These are phyloP conservation scores for Pollenia amentaria DNA, from an alignment of 2,888 invertebrate genomes.

Conservation along the genomic window DNA sequence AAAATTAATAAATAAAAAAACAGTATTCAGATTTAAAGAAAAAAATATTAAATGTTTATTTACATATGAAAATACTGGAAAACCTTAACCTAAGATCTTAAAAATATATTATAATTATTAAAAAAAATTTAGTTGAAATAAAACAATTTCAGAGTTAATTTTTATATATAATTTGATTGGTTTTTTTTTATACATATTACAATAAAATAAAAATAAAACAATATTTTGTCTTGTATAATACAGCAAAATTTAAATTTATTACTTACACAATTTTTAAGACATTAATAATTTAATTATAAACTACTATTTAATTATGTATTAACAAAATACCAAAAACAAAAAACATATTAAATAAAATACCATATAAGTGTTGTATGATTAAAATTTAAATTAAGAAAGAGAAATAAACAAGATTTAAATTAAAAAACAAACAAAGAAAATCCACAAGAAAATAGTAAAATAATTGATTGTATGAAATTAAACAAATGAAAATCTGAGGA, in stretches of 20 bases:
- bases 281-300: slow-evolving; percentile 70
- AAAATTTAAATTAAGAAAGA: slow-evolving; percentile 69
- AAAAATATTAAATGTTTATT: slow-evolving; percentile 67
- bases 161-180: slow-evolving; percentile 21
- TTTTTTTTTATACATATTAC: background rate
- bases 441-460: slow-evolving; percentile 76
- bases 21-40: slow-evolving; percentile 71
- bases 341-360: slow-evolving; percentile 62
- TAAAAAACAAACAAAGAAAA: slow-evolving; percentile 1
- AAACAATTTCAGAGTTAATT: slow-evolving; percentile 7
- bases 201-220: background rate
- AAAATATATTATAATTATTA: slow-evolving; percentile 42
- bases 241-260: slow-evolving; percentile 37
- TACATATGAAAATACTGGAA: slow-evolving; percentile 40
- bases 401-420: slow-evolving; percentile 38
- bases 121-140: slow-evolving; percentile 40
- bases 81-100: slow-evolving; percentile 29
- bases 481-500: background rate
- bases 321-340: slow-evolving; percentile 44
- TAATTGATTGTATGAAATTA: slow-evolving; percentile 75
- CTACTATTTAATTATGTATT: slow-evolving; percentile 72
- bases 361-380: slow-evolving; percentile 70
- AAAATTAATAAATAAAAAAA: slow-evolving; percentile 55
- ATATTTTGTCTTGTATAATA: slow-evolving; percentile 61
- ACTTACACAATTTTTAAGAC: slow-evolving; percentile 58